A percentile compares a stretch with the other conserved stretches of the same genome.
Conservation (phyloP, 2,113 vertebrate genomes). For the Peromyscus californicus region DNA sequence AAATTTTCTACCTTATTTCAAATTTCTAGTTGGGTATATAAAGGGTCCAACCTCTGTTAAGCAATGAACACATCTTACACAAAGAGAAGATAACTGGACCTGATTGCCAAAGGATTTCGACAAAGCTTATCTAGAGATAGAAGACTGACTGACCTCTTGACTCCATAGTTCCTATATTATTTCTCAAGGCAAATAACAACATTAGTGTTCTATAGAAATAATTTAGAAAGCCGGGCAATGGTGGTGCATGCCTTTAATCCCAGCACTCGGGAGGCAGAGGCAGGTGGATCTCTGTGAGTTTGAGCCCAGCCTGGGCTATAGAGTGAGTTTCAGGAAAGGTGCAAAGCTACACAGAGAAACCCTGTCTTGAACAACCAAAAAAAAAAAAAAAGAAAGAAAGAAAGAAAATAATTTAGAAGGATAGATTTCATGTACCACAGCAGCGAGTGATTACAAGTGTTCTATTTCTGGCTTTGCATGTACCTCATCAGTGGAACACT, state of each 20-base stretch:
- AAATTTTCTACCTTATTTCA: conserved; percentile 25
- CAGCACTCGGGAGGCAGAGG: too few relatives aligned
- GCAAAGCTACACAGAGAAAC: too few relatives aligned
- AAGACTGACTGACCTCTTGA: not conserved
- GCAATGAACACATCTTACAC: not conserved
- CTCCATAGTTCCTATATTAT: not conserved
- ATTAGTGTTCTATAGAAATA: not conserved
- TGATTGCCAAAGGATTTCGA: not conserved
- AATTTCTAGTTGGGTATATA: not conserved
- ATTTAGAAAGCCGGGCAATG: not conserved
- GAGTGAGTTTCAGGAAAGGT: too few relatives aligned
- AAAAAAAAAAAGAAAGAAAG: too few relatives aligned
- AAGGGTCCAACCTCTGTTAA: not conserved
- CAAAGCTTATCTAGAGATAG: not conserved
- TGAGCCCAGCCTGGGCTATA: too few relatives aligned
- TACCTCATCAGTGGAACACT: not conserved
- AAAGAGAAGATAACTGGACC: not conserved
- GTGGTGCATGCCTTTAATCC: too few relatives aligned
- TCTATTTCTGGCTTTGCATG: not conserved
- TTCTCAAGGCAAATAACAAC: not conserved
- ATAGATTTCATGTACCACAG: not conserved
- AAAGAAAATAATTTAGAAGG: not conserved
- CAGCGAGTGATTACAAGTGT: not conserved
- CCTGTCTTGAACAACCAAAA: too few relatives aligned
- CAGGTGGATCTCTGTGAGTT: too few relatives aligned